Base-by-base conservation (phyloP, 2,113 vertebrate genomes). In the Trachemys scripta region DNA sequence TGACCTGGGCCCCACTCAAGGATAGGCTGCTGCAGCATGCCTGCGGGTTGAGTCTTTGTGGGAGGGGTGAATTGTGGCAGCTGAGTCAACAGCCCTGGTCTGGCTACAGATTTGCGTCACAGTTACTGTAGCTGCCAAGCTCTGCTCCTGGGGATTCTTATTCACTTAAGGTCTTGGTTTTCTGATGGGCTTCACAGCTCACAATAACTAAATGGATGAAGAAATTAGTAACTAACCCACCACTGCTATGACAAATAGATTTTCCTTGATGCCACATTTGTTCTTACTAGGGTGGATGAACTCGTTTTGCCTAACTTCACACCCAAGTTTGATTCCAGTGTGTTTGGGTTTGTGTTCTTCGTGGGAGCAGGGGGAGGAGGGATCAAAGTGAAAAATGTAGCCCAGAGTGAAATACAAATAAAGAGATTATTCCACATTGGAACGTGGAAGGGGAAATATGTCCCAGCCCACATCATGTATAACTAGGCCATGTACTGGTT, bases 401-500 rank as follows among this genome's bases (percentile, higher is more conserved):
- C 8, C 38, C 57, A 35, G 82, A 76, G 4, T 25, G 10, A 88
- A 93, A 80, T 50, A 20, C 2, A 90, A 85, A 19, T 86, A 45
- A 54, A 22, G 65, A 72, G 35, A 22, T 38, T 72, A 72, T 38
- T 72, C 19, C 69, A 72, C n/a, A 72, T 5, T 72, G 35, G n/a
- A n/a, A n/a, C 27, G 84, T 82, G 20, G 72, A 45, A 92, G 81
- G 3, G 85, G 25, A 90, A 91, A 38, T 53, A 5, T 59, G 51
- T 75, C 7, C 5, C 4, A 79, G 25, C 50, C 25, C 3, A 10
- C n/a, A 12, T 75, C 25, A 22, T 57, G 19, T 17, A 53, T 72
- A 72, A 72, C 19, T 38, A 35, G 69, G 4, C 20, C 19, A 10
- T 22, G 19, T 7, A 14, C 20, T 80, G 16, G 0, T 0, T 0